phyloP scores from a whole-genome alignment of 2,888 invertebrate genomes.

The Thelaira solivaga region DNA sequence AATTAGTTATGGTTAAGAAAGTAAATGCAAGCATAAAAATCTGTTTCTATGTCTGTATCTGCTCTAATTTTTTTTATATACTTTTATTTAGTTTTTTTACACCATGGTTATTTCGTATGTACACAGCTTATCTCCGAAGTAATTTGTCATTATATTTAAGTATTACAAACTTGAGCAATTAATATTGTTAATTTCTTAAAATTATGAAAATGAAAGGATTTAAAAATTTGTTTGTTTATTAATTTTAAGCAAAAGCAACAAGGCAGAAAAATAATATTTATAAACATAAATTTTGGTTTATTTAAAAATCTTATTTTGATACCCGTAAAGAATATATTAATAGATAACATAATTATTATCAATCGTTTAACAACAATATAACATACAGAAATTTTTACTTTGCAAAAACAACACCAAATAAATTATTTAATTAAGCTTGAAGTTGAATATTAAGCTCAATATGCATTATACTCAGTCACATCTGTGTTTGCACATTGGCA shows the following conservation, averaged over 20 bases:
- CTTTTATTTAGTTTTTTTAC: conserved; percentile 24
- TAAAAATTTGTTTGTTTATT: neutral
- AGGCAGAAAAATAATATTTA: neutral
- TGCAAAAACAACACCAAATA: too few relatives aligned
- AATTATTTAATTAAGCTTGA: neutral
- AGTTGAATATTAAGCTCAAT: too few relatives aligned
- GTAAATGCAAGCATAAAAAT: conserved; percentile 51
- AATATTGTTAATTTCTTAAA: conserved; percentile 56
- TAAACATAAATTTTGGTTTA: too few relatives aligned
- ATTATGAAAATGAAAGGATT: conserved; percentile 67
- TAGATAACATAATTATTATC: too few relatives aligned
- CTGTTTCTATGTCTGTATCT: conserved; percentile 44
- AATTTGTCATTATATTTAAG: conserved; percentile 75
- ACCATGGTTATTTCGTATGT: conserved; percentile 10
- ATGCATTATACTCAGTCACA: too few relatives aligned
- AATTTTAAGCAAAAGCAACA: neutral
- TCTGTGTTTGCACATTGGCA: too few relatives aligned
- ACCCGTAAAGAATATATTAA: too few relatives aligned
- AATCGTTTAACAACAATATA: too few relatives aligned
- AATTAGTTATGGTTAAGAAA: conserved; percentile 72
- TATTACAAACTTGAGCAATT: conserved; percentile 55
- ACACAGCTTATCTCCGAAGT: conserved; percentile 70
- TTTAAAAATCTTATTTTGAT: too few relatives aligned
- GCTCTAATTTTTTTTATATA: conserved; percentile 53
- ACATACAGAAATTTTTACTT: too few relatives aligned